Conservation (phyloP, 2,113 vertebrate genomes). For the Apaloderma vittatum region DNA sequence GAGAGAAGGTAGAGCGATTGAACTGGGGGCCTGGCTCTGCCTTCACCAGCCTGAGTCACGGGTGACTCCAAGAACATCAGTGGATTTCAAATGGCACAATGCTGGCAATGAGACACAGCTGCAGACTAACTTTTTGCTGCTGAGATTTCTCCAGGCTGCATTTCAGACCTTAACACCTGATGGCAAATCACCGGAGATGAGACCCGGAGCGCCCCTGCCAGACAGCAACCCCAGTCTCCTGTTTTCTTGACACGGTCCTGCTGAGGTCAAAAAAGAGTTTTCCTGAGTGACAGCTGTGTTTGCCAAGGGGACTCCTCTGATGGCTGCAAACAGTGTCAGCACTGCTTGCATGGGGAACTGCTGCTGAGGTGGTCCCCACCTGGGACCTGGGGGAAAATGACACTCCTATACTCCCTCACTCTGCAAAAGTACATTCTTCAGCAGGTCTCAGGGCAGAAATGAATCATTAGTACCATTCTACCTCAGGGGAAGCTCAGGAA, state of each 20-base stretch:
- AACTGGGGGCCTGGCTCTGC: not conserved
- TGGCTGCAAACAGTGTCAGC: not conserved
- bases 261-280: not conserved
- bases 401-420: not conserved
- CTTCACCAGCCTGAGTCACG: not conserved
- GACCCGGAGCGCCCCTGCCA: not conserved
- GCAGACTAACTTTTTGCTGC: not conserved
- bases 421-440: not conserved
- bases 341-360: not conserved
- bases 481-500: not conserved
- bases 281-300: not conserved
- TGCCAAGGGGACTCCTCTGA: not conserved
- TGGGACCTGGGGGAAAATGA: not conserved
- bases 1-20: slow-evolving; percentile 32
- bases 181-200: not conserved
- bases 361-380: not conserved
- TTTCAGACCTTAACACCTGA: not conserved
- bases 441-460: not conserved
- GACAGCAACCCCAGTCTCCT: not conserved
- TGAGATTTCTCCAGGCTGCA: not conserved
- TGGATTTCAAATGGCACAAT: not conserved
- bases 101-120: fast-evolving
- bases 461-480: not conserved
- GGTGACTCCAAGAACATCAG: not conserved
- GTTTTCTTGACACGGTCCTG: not conserved